Evolutionary conservation across 1,140 invertebrate genomes (phyloP), one percentile per base, ranked within the genome.

Genomic region (Drosophila lini): DNA sequence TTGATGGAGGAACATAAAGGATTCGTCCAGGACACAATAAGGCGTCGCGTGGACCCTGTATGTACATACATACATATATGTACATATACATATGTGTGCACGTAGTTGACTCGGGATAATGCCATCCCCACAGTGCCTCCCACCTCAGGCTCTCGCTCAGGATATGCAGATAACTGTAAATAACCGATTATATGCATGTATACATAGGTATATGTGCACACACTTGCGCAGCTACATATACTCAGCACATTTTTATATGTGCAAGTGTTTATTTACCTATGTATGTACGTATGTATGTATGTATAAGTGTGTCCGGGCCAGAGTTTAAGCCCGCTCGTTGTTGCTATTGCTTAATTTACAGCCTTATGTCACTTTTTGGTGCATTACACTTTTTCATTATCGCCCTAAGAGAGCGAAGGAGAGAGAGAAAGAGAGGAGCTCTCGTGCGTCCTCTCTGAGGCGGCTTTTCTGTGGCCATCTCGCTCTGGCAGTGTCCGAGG

Each of bases 381-480:
- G 84, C 84, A 89, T 89, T 89, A 89, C 88, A 89, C 80, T 89
- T 88, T 84, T 88, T 89, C 84, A 89, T 89, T 89, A 89, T 89
- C 83, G 83, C 84, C 42, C 44, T 10, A 41, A 41, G 59, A 59
- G 45, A 41, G 58, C 34, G 25, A 38, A 38, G 13, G 31, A 38
- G 31, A 58, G 55, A 68, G 47, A 57, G 70, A 41, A 22, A 38
- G 47, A 32, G 58, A 50, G 62, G 41, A 19, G 28, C 38, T 48
- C 45, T 53, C 19, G 40, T 38, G 19, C 34, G 52, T 40, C 48
- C 50, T 47, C 65, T 42, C 42, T 63, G 48, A 31, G 32, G 53
- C 45, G 25, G 16, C 62, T 59, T 65, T 25, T 40, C 42, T 77
- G 48, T 42, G 36, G 34, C 79, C 58, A 64, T 59, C 61, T 82